phyloP scores from a whole-genome alignment of 2,797 vertebrate species.

The Tolypeutes matacus region DNA sequence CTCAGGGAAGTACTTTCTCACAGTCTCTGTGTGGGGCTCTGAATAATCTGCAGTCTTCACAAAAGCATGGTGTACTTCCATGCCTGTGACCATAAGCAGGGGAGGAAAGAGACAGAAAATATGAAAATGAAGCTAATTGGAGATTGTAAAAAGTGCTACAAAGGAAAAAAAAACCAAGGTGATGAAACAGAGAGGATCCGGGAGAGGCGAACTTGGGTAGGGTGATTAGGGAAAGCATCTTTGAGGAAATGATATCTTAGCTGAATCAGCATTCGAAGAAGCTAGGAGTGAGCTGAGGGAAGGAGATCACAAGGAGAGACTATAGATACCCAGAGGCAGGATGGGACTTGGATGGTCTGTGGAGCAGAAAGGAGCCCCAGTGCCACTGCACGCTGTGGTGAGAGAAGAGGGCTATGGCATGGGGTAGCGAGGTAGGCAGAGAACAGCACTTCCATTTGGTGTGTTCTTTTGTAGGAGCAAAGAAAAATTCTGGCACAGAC shows the following conservation, averaged over 20 bases:
- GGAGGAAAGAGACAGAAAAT: conserved; percentile 50
- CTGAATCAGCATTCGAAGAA: not conserved
- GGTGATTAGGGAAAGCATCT: not conserved
- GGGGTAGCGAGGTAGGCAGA: not conserved
- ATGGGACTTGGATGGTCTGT: not conserved
- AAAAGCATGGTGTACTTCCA: rapidly evolving
- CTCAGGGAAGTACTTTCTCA: conserved; percentile 89
- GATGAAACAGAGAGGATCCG: not conserved
- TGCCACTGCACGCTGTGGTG: not conserved
- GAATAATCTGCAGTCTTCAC: rapidly evolving
- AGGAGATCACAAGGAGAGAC: not conserved
- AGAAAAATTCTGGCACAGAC: not conserved
- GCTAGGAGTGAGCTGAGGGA: not conserved
- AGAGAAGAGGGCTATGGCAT: not conserved
- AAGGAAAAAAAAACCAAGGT: not conserved
- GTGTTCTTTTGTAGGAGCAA: not conserved
- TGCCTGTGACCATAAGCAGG: rapidly evolving
- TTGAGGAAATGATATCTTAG: not conserved
- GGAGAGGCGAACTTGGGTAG: not conserved
- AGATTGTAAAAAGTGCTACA: not conserved
- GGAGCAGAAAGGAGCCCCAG: not conserved
- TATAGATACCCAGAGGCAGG: not conserved
- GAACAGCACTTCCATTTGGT: not conserved
- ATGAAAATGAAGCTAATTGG: not conserved
- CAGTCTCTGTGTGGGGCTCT: conserved; percentile 61